A percentile compares a stretch with the other conserved stretches of the same genome.
These are phyloP conservation scores for Lophius piscatorius DNA, from an alignment of 2,113 vertebrate genomes.

Conservation along the genomic window DNA sequence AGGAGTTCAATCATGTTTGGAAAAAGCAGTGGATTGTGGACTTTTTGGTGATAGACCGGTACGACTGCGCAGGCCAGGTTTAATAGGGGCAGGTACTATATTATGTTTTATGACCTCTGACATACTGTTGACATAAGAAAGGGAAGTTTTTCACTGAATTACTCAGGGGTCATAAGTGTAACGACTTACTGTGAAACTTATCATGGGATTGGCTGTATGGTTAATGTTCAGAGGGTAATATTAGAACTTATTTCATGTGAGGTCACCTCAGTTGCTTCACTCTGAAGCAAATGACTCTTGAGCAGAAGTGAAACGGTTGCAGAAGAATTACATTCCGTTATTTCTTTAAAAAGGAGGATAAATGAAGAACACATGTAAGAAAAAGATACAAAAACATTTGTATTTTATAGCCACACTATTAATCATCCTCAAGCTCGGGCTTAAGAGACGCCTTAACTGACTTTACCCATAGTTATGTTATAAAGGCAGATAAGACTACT, in stretches of 20 bases:
- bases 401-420: not conserved
- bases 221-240: not conserved
- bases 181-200: not conserved
- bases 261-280: not conserved
- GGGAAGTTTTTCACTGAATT: not conserved
- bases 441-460: no score
- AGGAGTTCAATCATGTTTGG: no score
- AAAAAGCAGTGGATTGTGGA: no score
- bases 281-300: not conserved
- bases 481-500: not conserved
- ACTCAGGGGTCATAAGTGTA: not conserved
- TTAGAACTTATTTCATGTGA: not conserved
- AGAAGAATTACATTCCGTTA: not conserved
- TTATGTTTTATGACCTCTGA: no score
- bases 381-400: not conserved
- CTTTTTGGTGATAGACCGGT: no score
- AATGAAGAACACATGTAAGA: not conserved
- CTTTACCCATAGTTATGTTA: conserved; percentile 12
- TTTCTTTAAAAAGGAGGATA: not conserved
- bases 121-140: no score
- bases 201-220: no score
- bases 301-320: not conserved
- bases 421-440: not conserved
- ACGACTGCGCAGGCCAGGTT: no score
- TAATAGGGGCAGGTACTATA: no score